Base-by-base conservation (phyloP, 2,888 invertebrate species). In the Helleia helle region DNA sequence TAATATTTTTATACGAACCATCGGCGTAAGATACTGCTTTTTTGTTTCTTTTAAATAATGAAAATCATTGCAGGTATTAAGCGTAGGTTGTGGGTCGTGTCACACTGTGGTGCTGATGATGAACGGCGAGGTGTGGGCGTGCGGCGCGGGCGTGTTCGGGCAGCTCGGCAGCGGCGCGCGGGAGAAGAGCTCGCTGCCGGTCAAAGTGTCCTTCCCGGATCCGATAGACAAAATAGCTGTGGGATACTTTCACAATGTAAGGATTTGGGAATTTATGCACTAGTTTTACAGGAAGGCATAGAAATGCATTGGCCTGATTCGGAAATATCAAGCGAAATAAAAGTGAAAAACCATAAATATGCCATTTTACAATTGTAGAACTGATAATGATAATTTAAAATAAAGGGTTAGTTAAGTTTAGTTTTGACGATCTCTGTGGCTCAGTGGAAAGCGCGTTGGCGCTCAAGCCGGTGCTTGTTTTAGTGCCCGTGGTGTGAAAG, bases 101-200 rank as follows among this genome's bases (percentile, higher is more conserved):
- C 95, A 95, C 68, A 90, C 91, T 6, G 73, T 92, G 34, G 86
- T 89, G 11, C 74, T 94, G 13, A 90, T 89, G 41, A 76, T 74
- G 24, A 88, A 89, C 62, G 94, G 94, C 12, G 87, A 89, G 48
- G 88, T 94, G 38, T 88, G 81, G 65, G 87, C 89, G 12, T 86
- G 88, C 59, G 92, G 92, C 13, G 91, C 93, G 41, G 91, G 91
- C 49, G 89, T 90, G 51, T 94, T 93, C 70, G 94, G 94, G 0
- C 94, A 95, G 67, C 79, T 95, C 24, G 56, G 53, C 15, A 93
- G 92, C 29, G 77, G 67, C 31, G 87, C 86, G 1, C 69, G 84
- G 4, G 73, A 83, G 41, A 92, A 92, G 67, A 88, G 88, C 50
- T 86, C 90, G 0, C 77, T 74, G 56, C 92, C 93, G 0, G 58